Percentiles rank a stretch among this genome's conserved stretches.
Evolutionary conservation across 2,113 vertebrate genomes (phyloP).

Genomic region (Nycticryphes semicollaris): DNA sequence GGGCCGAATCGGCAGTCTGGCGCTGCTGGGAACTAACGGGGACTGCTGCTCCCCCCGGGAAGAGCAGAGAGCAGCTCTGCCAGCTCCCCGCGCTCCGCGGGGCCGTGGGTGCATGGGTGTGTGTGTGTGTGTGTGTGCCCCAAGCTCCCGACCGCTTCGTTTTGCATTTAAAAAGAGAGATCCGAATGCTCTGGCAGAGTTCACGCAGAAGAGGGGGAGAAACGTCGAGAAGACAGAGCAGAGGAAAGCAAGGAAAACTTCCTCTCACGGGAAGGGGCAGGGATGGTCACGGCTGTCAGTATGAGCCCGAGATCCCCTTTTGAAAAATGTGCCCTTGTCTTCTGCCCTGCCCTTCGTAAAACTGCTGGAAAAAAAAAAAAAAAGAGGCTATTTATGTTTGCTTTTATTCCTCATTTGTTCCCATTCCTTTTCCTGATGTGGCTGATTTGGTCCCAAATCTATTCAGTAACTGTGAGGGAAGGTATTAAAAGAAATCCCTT

Average conservation of each 20-base stretch:
- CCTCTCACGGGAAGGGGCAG: background rate
- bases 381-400: background rate
- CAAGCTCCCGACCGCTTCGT: background rate
- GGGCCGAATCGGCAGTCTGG: background rate
- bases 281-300: background rate
- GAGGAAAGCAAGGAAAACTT: background rate
- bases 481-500: background rate
- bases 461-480: background rate
- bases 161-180: background rate
- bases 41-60: background rate
- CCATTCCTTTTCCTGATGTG: constrained; percentile 9
- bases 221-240: background rate
- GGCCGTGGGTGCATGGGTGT: background rate
- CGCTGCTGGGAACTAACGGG: background rate
- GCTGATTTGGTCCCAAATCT: background rate
- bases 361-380: background rate
- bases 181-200: background rate
- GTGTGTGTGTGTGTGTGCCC: background rate
- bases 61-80: background rate
- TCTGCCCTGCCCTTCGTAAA: background rate
- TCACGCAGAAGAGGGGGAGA: background rate
- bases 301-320: background rate
- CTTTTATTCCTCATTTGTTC: background rate
- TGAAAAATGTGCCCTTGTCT: background rate
- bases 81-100: background rate